Conservation (phyloP, 2,113 vertebrate species). For the Falcunculus frontatus region DNA sequence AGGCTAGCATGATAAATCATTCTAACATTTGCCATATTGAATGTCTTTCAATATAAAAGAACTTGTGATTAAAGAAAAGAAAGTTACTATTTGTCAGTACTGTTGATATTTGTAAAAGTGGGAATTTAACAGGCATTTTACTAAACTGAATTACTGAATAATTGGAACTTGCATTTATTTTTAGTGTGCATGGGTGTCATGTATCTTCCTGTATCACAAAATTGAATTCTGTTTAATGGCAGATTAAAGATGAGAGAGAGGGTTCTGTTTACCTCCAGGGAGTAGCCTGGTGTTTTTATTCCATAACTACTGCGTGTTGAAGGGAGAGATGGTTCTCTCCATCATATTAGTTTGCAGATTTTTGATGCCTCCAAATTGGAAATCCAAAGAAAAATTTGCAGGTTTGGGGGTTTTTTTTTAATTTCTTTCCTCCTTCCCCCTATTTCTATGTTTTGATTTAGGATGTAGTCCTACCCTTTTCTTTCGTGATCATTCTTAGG, state of each 20-base stretch:
- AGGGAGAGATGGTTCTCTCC: neutral
- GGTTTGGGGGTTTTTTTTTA: neutral
- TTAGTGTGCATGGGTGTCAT: neutral
- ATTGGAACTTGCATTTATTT: neutral
- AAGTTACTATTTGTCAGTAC: neutral
- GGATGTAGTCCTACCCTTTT: neutral
- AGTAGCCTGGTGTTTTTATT: neutral
- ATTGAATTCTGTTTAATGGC: neutral
- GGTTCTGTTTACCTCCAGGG: neutral
- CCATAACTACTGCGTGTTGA: neutral
- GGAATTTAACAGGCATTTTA: neutral
- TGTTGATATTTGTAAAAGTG: neutral
- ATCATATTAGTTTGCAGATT: neutral
- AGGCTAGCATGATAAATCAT: neutral
- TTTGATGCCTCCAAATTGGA: neutral
- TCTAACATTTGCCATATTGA: neutral
- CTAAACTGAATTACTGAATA: neutral
- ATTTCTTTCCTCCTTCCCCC: neutral
- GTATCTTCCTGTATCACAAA: neutral
- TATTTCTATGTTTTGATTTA: neutral
- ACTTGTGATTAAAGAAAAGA: neutral
- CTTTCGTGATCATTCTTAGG: neutral
- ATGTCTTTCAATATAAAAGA: neutral
- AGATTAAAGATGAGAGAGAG: neutral
- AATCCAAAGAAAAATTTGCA: neutral